Evolutionary conservation across 2,888 invertebrate genomes (phyloP), one percentile per base, ranked within the genome.

Genomic region (Apamea monoglypha): DNA sequence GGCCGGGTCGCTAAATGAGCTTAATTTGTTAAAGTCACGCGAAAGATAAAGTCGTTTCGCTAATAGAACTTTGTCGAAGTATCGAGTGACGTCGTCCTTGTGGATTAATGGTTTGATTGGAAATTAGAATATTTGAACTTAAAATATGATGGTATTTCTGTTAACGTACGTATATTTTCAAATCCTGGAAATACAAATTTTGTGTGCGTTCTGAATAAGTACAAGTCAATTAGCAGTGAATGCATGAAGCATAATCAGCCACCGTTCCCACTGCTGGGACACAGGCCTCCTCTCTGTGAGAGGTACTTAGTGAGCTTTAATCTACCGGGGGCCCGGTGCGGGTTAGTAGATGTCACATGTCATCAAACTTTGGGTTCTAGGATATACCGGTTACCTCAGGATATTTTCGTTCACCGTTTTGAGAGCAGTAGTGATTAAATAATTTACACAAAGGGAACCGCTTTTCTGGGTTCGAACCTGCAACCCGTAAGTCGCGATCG

Each of bases 11-110:
- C 87, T 89, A 94, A 95, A 95, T 95, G 94, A 94, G 94, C 94
- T 94, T 95, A 93, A 96, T 96, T 96, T 95, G 94, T 92, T 91
- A 93, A 93, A 95, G 95, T 95, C 94, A 93, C 93, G 91, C 74
- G 68, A 91, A 91, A 92, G 91, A 93, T 91, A 90, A 90, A 91
- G 90, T 91, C 90, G 87, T 89, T 83, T 82, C 88, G 90, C 92
- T 92, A 92, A 93, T 93, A 91, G 81, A 87, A 87, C 83, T 90
- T 87, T 91, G 91, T 92, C 92, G 87, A 91, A 92, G 90, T 88
- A 90, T 89, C 85, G 83, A 78, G 75, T 86, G 64, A 78, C 50
- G 59, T 74, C 36, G 72, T 72, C 40, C 44, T 32, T 12, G 56
- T 72, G 50, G n/a, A 69, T 32, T 73, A 40, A 75, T 53, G 64